Evolutionary conservation across 1,140 invertebrate species (phyloP), one percentile per base, ranked within the genome.

Genomic region (Akabosia matsudoensis): DNA sequence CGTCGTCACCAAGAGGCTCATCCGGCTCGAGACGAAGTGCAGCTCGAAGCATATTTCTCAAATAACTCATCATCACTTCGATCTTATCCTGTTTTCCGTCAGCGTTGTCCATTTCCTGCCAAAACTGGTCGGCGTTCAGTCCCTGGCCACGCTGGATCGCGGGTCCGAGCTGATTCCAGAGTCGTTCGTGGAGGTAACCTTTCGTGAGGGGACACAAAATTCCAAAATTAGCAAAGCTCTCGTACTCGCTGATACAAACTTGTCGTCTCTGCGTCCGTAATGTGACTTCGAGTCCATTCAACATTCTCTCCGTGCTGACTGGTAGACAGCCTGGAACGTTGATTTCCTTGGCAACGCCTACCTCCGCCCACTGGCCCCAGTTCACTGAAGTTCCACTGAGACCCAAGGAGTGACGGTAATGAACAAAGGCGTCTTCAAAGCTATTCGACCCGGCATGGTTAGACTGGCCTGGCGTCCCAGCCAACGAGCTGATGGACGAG

Each of bases 281-380:
- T 45, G 37, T 18, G 18, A 45, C 18, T 45, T 45, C 56, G 10
- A 64, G 28, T 13, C n/a, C 56, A 22, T 22, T 24, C n/a, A 64
- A 13, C 28, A 22, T 28, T 28, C 28, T 7, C 13, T 64, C 10
- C 28, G 24, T 22, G 28, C n/a, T 64, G 4, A 64, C n/a, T 10
- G 56, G 56, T 10, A 24, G n/a, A 7, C 4, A 10, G 4, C n/a
- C 56, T 4, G 56, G 24, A 22, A 24, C 4, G n/a, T 22, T 7
- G 13, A 22, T 22, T 13, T 64, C 28, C 28, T 22, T 28, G 7
- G 56, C 56, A 10, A 4, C 7, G 7, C 56, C 56, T 7, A 64
- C 56, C 56, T 64, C 10, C 37, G 37, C 37, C 56, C 56, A 64
- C n/a, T 64, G 56, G 13, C 56, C 56, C 56, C 56, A 64, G 24